Percentiles rank a stretch among this genome's conserved stretches.
Conservation (phyloP, 2,113 vertebrate species). For the Charadrius vociferus region DNA sequence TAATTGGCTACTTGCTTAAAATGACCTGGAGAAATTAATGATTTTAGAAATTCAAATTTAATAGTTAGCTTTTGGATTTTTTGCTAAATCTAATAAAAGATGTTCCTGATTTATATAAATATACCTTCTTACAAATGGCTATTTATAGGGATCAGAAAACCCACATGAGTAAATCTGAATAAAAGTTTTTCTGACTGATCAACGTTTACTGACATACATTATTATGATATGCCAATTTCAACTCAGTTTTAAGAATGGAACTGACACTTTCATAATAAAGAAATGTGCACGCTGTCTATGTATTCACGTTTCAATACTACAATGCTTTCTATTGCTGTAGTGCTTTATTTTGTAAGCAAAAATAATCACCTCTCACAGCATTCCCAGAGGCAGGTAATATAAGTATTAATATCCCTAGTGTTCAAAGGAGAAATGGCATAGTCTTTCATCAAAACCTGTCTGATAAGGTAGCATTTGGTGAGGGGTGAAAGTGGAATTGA, state of each 20-base stretch:
- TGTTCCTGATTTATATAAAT: background rate
- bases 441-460: conserved; percentile 19
- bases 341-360: background rate
- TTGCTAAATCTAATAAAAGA: background rate
- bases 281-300: background rate
- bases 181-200: background rate
- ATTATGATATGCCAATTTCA: background rate
- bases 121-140: background rate
- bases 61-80: background rate
- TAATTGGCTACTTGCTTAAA: background rate
- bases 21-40: background rate
- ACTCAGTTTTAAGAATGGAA: background rate
- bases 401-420: conserved; percentile 17
- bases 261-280: background rate
- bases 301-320: background rate
- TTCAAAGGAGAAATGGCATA: background rate
- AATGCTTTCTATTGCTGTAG: background rate
- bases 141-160: background rate
- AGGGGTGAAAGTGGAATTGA: background rate
- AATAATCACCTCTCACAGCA: background rate
- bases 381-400: background rate
- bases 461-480: conserved; percentile 21
- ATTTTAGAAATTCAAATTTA: background rate
- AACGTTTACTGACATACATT: background rate
- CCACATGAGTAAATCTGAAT: background rate